phyloP scores from a whole-genome alignment of 2,797 vertebrate species.

The Karalla daura region DNA sequence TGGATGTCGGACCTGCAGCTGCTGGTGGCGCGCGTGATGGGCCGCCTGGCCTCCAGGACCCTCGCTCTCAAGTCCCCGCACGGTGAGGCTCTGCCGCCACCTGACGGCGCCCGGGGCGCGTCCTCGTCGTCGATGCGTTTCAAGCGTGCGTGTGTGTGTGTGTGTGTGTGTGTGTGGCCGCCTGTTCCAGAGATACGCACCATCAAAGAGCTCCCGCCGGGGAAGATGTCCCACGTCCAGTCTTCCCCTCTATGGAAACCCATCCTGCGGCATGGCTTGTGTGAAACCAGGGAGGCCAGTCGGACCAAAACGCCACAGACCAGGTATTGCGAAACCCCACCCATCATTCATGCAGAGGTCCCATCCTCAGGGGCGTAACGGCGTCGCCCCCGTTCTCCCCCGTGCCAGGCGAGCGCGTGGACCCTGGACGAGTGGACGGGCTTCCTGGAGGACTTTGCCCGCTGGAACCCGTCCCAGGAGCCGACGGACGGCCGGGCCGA shows the following conservation, averaged over 20 bases:
- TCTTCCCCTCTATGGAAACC: constrained; percentile 94
- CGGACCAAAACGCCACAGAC: constrained; percentile 13
- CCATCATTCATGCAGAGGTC: too few relatives aligned
- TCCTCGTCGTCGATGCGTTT: too few relatives aligned
- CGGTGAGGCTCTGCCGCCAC: constrained; percentile 88
- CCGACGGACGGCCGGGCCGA: constrained; percentile 86
- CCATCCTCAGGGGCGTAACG: neutral
- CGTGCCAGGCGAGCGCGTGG: constrained; percentile 66
- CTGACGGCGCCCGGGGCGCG: too few relatives aligned
- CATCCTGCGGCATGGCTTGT: constrained; percentile 92
- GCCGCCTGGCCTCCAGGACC: constrained; percentile 95
- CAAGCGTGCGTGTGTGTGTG: neutral
- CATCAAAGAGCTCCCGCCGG: constrained; percentile 85
- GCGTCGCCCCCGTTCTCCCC: neutral
- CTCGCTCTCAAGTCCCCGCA: constrained; percentile 90
- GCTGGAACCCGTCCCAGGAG: constrained; percentile 92
- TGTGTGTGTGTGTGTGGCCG: neutral
- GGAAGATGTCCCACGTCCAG: constrained; percentile 89
- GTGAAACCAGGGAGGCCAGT: constrained; percentile 56
- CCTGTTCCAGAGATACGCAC: constrained; percentile 84
- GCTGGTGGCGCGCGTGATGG: constrained; percentile 95
- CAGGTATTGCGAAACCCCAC: constrained; percentile 64
- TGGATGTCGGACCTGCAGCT: constrained; percentile 97
- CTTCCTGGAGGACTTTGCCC: constrained; percentile 92
- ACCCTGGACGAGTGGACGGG: constrained; percentile 81